phyloP scores from a whole-genome alignment of 2,797 vertebrate genomes.

The Periophthalmus magnuspinnatus region DNA sequence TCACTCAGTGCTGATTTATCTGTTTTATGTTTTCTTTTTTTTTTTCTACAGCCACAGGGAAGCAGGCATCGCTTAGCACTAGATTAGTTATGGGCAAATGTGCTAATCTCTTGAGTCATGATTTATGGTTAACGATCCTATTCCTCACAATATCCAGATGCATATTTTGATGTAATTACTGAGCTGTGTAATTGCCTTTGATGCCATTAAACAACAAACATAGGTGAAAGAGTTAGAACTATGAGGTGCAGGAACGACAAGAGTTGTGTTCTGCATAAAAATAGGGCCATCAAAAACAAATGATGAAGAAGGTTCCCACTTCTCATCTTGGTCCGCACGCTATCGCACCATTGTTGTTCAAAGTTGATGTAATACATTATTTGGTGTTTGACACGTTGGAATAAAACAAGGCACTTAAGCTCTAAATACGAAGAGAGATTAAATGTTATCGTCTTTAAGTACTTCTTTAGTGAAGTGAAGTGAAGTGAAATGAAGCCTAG shows the following conservation, averaged over 20 bases:
- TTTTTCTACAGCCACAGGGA: conserved; percentile 11
- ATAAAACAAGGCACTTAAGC: background rate
- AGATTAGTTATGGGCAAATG: conserved; percentile 26
- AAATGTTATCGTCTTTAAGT: background rate
- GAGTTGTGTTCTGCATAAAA: background rate
- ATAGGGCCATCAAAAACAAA: conserved; percentile 1
- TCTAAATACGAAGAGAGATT: background rate
- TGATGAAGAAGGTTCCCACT: background rate
- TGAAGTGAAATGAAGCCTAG: background rate
- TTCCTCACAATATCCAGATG: conserved; percentile 18
- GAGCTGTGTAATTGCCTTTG: conserved; percentile 13
- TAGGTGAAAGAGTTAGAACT: conserved; percentile 6
- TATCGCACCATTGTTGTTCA: background rate
- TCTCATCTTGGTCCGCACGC: background rate
- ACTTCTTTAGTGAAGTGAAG: background rate
- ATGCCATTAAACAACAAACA: conserved; percentile 5
- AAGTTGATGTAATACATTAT: background rate
- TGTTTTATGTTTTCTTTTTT: conserved; percentile 9
- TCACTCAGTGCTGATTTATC: conserved; percentile 39
- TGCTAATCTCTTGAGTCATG: conserved; percentile 32
- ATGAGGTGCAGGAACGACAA: background rate
- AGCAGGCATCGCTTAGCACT: conserved; percentile 20
- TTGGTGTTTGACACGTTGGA: background rate
- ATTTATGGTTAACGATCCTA: conserved; percentile 30
- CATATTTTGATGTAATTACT: conserved; percentile 13